A percentile compares a stretch with the other conserved stretches of the same genome.
Conservation (phyloP, 2,113 vertebrate genomes). For the Corythornis madagascariensis region DNA sequence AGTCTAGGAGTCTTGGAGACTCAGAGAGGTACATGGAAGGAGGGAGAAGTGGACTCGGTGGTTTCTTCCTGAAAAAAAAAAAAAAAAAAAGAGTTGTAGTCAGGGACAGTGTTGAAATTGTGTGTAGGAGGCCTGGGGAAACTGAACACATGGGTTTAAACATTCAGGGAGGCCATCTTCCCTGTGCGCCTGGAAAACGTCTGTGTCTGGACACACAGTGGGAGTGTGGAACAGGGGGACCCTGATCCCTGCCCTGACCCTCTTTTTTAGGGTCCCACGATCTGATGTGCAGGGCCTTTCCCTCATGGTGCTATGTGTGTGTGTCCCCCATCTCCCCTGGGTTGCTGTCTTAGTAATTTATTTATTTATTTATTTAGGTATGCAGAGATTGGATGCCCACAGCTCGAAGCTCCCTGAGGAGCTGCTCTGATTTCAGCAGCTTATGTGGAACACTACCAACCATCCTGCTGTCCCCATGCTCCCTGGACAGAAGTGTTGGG, state of each 20-base stretch:
- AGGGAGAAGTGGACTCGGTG: neutral
- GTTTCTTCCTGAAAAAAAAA: neutral
- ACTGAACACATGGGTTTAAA: neutral
- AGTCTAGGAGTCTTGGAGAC: neutral
- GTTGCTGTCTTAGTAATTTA: neutral
- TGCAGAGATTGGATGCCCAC: constrained; percentile 40
- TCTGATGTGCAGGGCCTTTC: neutral
- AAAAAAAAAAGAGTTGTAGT: neutral
- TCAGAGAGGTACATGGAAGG: neutral
- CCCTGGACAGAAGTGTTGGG: neutral
- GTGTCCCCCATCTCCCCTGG: neutral
- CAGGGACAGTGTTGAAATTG: neutral
- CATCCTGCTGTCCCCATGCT: neutral
- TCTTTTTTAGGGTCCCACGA: neutral
- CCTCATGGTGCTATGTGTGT: neutral
- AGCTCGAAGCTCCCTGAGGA: constrained; percentile 42
- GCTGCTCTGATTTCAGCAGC: neutral
- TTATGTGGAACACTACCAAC: constrained; percentile 21
- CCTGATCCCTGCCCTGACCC: neutral
- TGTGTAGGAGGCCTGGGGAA: neutral
- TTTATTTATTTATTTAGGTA: neutral
- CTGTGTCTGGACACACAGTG: fast-evolving
- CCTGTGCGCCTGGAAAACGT: neutral
- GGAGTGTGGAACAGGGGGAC: neutral
- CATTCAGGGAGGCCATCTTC: neutral